Percentiles rank a stretch among this genome's conserved stretches.
phyloP scores from a whole-genome alignment of 2,113 vertebrate genomes.

The Corythoichthys haematopterus region DNA sequence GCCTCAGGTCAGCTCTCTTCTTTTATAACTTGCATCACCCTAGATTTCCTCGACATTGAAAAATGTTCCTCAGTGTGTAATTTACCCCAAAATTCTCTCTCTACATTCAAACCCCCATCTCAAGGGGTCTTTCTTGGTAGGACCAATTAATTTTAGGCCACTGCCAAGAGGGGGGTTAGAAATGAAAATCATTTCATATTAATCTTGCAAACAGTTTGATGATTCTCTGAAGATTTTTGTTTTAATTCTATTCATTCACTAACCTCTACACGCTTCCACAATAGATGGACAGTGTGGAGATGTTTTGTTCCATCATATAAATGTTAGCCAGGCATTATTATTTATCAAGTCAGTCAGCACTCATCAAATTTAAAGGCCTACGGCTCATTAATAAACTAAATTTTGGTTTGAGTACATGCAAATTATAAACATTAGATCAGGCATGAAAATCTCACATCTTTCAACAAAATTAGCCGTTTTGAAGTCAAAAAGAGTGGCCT shows the following conservation, averaged over 20 bases:
- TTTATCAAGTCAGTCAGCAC: neutral
- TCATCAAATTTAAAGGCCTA: neutral
- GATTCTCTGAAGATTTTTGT: conserved; percentile 46
- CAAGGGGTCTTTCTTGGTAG: conserved; percentile 57
- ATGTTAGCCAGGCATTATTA: neutral
- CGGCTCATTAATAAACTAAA: no score
- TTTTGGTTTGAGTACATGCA: no score
- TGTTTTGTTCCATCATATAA: conserved; percentile 1
- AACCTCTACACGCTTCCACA: conserved; percentile 50
- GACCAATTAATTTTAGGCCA: conserved; percentile 73
- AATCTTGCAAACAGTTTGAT: conserved; percentile 56
- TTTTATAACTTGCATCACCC: conserved; percentile 49
- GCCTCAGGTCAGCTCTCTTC: conserved; percentile 47
- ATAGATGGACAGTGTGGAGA: conserved; percentile 23
- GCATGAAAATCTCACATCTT: no score
- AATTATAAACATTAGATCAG: no score
- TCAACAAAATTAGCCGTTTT: no score
- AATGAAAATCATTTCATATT: conserved; percentile 69
- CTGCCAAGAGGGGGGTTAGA: conserved; percentile 62
- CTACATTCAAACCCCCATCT: conserved; percentile 49
- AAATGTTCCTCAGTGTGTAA: conserved; percentile 59
- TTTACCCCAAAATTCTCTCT: conserved; percentile 48
- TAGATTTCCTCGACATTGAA: conserved; percentile 41
- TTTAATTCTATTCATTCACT: conserved; percentile 39
- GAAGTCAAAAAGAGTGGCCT: no score